Conservation (phyloP, 2,113 vertebrate species). For the Falcunculus frontatus region DNA sequence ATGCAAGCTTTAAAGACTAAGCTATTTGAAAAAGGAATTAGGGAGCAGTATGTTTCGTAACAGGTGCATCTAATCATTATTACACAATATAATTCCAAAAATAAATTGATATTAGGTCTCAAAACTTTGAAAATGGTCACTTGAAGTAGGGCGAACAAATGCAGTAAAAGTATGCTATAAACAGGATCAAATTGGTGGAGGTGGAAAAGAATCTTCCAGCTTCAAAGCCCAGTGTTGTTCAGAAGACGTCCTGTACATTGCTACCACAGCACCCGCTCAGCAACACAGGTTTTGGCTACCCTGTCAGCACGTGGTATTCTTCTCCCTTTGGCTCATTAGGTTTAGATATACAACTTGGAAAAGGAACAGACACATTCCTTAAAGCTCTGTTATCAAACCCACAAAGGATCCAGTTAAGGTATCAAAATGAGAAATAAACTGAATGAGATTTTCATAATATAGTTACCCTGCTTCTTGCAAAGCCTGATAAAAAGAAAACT, state of each 20-base stretch:
- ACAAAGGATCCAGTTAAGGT: neutral
- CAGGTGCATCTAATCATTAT: neutral
- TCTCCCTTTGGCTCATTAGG: neutral
- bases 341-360: neutral
- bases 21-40: neutral
- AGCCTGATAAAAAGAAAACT: neutral
- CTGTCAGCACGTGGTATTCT: neutral
- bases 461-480: neutral
- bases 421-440: neutral
- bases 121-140: neutral
- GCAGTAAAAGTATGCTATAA: neutral
- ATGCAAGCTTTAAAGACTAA: neutral
- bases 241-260: neutral
- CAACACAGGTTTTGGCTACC: neutral
- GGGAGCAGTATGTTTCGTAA: neutral
- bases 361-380: neutral
- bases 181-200: neutral
- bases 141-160: neutral
- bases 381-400: neutral
- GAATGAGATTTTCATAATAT: neutral
- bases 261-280: neutral
- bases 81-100: neutral
- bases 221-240: neutral
- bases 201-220: neutral
- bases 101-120: neutral